Evolutionary conservation across 1,140 invertebrate genomes (phyloP), one percentile per base, ranked within the genome.

Genomic region (Drosophila tristis): DNA sequence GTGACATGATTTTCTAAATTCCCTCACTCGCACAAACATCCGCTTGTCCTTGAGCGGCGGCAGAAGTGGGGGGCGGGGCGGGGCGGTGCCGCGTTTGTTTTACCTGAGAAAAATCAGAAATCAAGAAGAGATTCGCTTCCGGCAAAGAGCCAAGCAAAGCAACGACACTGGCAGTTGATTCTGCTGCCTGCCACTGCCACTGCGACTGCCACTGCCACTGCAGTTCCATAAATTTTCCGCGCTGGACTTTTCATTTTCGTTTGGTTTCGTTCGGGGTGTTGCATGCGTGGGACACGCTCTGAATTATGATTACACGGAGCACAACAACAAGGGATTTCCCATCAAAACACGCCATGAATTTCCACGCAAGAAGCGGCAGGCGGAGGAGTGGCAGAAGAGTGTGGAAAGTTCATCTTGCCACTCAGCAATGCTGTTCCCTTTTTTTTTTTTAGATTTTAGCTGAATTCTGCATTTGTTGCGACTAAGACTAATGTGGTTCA

Each of bases 281-380:
- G 29, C 8, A 8, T 9, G 31, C 8, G 31, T 31, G 74, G 60
- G 55, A 78, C 82, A 81, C 74, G 71, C 74, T 63, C 57, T 89
- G 78, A 87, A 82, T 89, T 89, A 89, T 87, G 78, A 81, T 87
- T 82, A 76, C 74, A 75, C 54, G 62, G 39, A 23, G 42, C 20
- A 20, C 20, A 57, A 51, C 59, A 75, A 53, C 55, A 82, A 67
- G 39, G 11, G 35, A 48, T 59, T 26, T 35, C 63, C 61, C 48
- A 71, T 89, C 54, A 79, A 87, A 87, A 74, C 71, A 89, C 50
- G 47, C 63, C 84, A 89, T 82, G 77, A 79, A 89, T 89, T 77
- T 73, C 23, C 53, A 29, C 16, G 9, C 13, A 43, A 50, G 8
- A 25, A 39, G 11, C 16, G 26, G 8, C 9, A 20, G 11, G n/a